Evolutionary conservation across 2,113 vertebrate species (phyloP).

Genomic region (Monarcha castaneiventris): DNA sequence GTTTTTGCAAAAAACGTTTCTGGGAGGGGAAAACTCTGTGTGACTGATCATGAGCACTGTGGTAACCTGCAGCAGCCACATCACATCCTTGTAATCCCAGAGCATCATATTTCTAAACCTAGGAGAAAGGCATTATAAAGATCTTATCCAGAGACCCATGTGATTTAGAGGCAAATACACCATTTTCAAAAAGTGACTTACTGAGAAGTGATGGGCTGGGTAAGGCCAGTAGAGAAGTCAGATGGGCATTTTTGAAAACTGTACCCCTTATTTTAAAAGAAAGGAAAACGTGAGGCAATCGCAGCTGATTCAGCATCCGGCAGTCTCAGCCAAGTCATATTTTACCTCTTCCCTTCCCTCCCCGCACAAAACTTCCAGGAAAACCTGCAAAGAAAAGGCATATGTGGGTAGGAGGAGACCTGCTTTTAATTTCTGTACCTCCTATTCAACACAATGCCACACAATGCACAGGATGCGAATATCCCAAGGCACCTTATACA

Average conservation of each 20-base stretch:
- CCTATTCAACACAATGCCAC: slow-evolving; percentile 69
- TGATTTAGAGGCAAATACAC: not conserved
- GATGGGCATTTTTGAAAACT: slow-evolving; percentile 18
- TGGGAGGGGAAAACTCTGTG: not conserved
- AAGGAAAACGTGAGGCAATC: slow-evolving; percentile 65
- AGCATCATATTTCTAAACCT: not conserved
- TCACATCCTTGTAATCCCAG: not conserved
- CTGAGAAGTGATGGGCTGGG: not conserved
- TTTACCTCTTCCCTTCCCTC: slow-evolving; percentile 69
- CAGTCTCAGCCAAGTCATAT: slow-evolving; percentile 53
- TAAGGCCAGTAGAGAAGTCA: not conserved
- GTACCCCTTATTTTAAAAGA: slow-evolving; percentile 46
- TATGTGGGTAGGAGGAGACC: slow-evolving; percentile 67
- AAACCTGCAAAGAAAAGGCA: slow-evolving; percentile 69
- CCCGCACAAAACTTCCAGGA: slow-evolving; percentile 65
- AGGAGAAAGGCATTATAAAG: not conserved
- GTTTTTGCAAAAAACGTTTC: not conserved
- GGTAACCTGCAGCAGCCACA: not conserved
- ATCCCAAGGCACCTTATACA: slow-evolving; percentile 71
- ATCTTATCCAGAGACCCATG: not conserved
- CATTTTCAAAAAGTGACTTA: not conserved
- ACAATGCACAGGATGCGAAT: slow-evolving; percentile 72
- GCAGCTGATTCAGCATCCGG: slow-evolving; percentile 67
- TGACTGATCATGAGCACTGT: not conserved
- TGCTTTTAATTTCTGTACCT: slow-evolving; percentile 67